A percentile compares a stretch with the other conserved stretches of the same genome.
Evolutionary conservation across 2,888 invertebrate genomes (phyloP).

Genomic region (Exocentrus adspersus): DNA sequence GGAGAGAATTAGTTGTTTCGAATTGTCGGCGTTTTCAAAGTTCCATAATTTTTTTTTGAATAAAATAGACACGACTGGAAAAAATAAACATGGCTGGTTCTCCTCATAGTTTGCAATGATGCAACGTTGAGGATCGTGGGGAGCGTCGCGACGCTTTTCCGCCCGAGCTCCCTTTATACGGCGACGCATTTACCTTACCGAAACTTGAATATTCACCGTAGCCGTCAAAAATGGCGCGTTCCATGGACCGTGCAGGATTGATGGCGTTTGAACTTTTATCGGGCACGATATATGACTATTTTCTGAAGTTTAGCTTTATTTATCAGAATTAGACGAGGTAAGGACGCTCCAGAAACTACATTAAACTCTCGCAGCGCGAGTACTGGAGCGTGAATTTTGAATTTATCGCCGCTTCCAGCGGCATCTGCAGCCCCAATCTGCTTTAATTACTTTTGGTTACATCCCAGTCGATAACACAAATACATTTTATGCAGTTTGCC

Average conservation of each 20-base stretch:
- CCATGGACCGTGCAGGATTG: slow-evolving; percentile 44
- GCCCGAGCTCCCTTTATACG: slow-evolving; percentile 23
- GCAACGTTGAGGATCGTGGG: slow-evolving; percentile 23
- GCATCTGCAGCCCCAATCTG: too few species aligned
- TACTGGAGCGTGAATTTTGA: background rate
- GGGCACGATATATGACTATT: slow-evolving; percentile 36
- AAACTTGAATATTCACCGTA: slow-evolving; percentile 39
- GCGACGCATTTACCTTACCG: slow-evolving; percentile 30
- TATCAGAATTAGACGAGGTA: slow-evolving; percentile 32
- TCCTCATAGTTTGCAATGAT: too few species aligned
- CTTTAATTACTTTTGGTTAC: too few species aligned
- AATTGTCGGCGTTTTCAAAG: too few species aligned
- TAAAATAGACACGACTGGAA: too few species aligned
- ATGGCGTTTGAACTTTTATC: slow-evolving; percentile 45
- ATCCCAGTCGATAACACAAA: too few species aligned
- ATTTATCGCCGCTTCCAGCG: too few species aligned
- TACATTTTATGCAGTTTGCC: too few species aligned
- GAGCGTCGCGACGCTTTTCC: slow-evolving; percentile 16
- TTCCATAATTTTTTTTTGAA: too few species aligned
- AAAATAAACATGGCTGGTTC: too few species aligned
- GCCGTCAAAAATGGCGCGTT: slow-evolving; percentile 39
- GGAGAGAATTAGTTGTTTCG: too few species aligned
- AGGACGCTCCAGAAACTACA: slow-evolving; percentile 29
- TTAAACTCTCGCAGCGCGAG: background rate
- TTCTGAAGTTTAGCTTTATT: slow-evolving; percentile 33